Conservation (phyloP, 2,888 invertebrate genomes). For the Oscheius sp. region DNA sequence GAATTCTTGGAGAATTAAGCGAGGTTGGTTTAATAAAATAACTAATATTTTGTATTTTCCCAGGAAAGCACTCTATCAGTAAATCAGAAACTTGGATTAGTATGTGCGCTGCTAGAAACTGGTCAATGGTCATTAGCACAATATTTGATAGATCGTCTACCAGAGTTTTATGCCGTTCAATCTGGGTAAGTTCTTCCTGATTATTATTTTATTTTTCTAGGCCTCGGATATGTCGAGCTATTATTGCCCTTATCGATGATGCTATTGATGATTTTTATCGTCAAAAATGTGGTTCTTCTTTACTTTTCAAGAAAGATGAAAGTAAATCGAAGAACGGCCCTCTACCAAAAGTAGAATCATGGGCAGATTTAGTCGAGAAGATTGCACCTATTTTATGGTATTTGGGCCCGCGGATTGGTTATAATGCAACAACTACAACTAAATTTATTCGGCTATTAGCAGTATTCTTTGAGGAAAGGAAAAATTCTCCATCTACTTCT, state of each 20-base stretch:
- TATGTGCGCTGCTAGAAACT: slow-evolving; percentile 87
- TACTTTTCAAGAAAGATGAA: not conserved
- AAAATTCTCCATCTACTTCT: slow-evolving; percentile 42
- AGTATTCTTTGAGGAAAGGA: slow-evolving; percentile 74
- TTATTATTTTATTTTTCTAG: slow-evolving; percentile 42
- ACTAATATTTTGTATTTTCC: not conserved
- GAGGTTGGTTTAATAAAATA: slow-evolving; percentile 63
- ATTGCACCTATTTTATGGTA: slow-evolving; percentile 47
- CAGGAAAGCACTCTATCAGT: slow-evolving; percentile 56
- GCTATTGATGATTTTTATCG: slow-evolving; percentile 61
- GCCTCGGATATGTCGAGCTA: slow-evolving; percentile 55
- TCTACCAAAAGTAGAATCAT: slow-evolving; percentile 34
- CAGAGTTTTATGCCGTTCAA: slow-evolving; percentile 77
- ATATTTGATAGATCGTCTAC: slow-evolving; percentile 84
- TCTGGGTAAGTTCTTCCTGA: slow-evolving; percentile 43
- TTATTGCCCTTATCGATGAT: slow-evolving; percentile 61
- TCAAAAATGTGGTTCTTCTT: slow-evolving; percentile 30
- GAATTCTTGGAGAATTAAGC: slow-evolving; percentile 49
- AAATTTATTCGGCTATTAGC: slow-evolving; percentile 81
- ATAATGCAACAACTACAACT: slow-evolving; percentile 82
- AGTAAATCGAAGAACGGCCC: not conserved
- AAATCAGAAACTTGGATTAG: slow-evolving; percentile 95
- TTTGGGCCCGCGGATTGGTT: slow-evolving; percentile 58
- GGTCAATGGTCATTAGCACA: slow-evolving; percentile 91
- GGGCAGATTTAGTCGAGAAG: slow-evolving; percentile 55